Percentiles rank a stretch among this genome's conserved stretches.
Conservation (phyloP, 2,888 invertebrate species). For the Lithophane socia region DNA sequence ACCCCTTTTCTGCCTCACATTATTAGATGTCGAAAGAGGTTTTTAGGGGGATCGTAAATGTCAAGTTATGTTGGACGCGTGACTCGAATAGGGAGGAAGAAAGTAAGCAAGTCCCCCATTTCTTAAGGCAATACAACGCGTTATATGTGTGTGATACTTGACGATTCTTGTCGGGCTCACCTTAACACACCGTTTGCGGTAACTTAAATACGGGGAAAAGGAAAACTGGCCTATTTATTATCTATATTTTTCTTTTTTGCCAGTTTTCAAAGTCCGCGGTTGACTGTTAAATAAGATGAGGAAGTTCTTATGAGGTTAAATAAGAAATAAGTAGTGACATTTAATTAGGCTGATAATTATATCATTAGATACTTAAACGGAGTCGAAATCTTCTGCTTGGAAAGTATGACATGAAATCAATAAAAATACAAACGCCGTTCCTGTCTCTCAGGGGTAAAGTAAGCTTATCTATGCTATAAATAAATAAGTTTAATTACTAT, state of each 20-base stretch:
- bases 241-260: conserved; percentile 45
- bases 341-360: conserved; percentile 16
- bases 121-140: conserved; percentile 82
- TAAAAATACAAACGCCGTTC: not conserved
- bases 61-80: conserved; percentile 78
- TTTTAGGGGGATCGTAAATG: conserved; percentile 65
- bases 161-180: conserved; percentile 81
- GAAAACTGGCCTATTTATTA: conserved; percentile 73
- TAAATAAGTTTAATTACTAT: not conserved
- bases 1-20: conserved; percentile 31
- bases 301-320: conserved; percentile 36
- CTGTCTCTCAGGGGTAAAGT: not conserved
- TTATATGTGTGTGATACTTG: conserved; percentile 85
- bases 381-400: not conserved
- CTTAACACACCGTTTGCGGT: conserved; percentile 88
- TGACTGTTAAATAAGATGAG: conserved; percentile 58
- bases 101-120: conserved; percentile 86
- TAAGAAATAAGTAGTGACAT: not conserved
- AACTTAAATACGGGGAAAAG: conserved; percentile 73
- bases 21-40: conserved; percentile 52
- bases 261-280: conserved; percentile 49
- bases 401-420: no score
- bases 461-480: not conserved
- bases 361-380: not conserved
- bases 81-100: conserved; percentile 80